A percentile compares a stretch with the other conserved stretches of the same genome.
Conservation (phyloP, 2,113 vertebrate species). For the Zosterops borbonicus region DNA sequence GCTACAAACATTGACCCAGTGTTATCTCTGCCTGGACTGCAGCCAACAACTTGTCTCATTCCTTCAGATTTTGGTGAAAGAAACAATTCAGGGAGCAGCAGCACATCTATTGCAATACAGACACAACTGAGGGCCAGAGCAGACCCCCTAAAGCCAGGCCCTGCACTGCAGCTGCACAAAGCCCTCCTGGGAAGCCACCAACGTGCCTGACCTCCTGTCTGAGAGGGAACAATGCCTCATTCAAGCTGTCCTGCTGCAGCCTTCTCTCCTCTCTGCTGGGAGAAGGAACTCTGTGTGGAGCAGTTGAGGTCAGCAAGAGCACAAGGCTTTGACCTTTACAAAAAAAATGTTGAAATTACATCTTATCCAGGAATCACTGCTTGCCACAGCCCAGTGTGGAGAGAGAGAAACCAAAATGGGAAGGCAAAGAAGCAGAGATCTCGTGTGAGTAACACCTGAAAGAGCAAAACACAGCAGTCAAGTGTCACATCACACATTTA, state of each 20-base stretch:
- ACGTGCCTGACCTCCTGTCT: not conserved
- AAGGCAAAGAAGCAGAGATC: not conserved
- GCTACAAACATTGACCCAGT: not conserved
- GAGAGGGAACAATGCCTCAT: not conserved
- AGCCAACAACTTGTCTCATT: constrained; percentile 26
- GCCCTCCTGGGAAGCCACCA: not conserved
- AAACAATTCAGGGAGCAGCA: constrained; percentile 41
- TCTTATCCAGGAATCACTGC: not conserved
- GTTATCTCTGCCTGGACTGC: not conserved
- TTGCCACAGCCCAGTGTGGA: not conserved
- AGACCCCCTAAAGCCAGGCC: not conserved
- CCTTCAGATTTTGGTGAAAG: constrained; percentile 39
- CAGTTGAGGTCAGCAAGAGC: not conserved
- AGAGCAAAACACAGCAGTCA: not conserved
- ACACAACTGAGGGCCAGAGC: not conserved
- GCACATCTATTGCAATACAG: not conserved
- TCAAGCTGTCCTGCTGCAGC: not conserved
- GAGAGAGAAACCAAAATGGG: not conserved
- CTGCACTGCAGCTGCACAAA: not conserved
- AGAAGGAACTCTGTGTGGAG: not conserved
- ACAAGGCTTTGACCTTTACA: not conserved
- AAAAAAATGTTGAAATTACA: accelerated
- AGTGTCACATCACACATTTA: not conserved
- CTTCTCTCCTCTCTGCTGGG: not conserved
- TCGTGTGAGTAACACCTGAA: not conserved